A percentile compares a stretch with the other conserved stretches of the same genome.
Evolutionary conservation across 2,797 vertebrate genomes (phyloP).

Genomic region (Rhinophrynus dorsalis): DNA sequence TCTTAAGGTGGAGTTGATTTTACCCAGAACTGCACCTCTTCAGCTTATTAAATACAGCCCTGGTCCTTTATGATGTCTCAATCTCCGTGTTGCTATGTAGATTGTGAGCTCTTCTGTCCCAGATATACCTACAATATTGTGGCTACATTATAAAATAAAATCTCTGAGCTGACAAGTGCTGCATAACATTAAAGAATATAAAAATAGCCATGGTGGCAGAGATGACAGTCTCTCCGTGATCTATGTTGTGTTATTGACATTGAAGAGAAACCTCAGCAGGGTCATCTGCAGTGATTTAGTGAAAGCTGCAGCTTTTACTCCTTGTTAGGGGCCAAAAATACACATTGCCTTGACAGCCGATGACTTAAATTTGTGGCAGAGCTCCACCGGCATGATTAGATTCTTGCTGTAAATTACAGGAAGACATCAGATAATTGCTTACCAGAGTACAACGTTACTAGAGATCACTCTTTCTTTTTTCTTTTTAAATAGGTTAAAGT

Average conservation of each 20-base stretch:
- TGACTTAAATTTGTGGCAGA: slow-evolving; percentile 30
- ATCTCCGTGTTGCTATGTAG: too few relatives aligned
- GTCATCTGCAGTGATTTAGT: slow-evolving; percentile 18
- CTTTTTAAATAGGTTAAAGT: too few relatives aligned
- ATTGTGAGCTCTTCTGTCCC: too few relatives aligned
- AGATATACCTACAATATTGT: neutral
- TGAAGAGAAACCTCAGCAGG: slow-evolving; percentile 21
- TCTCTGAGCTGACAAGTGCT: neutral
- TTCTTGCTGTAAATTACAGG: slow-evolving; percentile 29
- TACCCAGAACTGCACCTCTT: too few relatives aligned
- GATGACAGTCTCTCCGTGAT: slow-evolving; percentile 9
- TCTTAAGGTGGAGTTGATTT: too few relatives aligned
- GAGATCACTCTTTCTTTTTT: too few relatives aligned
- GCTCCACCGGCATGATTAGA: slow-evolving; percentile 14
- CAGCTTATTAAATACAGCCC: too few relatives aligned
- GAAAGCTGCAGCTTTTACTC: neutral
- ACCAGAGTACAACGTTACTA: neutral
- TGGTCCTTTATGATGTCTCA: too few relatives aligned
- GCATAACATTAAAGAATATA: slow-evolving; percentile 3
- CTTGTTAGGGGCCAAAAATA: slow-evolving; percentile 20
- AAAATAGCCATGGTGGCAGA: slow-evolving; percentile 18
- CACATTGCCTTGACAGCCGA: slow-evolving; percentile 26
- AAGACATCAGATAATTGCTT: slow-evolving; percentile 25
- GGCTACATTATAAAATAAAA: neutral
- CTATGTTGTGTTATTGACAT: slow-evolving; percentile 27